phyloP scores from a whole-genome alignment of 1,140 invertebrate genomes.

The Anastrepha ludens region DNA sequence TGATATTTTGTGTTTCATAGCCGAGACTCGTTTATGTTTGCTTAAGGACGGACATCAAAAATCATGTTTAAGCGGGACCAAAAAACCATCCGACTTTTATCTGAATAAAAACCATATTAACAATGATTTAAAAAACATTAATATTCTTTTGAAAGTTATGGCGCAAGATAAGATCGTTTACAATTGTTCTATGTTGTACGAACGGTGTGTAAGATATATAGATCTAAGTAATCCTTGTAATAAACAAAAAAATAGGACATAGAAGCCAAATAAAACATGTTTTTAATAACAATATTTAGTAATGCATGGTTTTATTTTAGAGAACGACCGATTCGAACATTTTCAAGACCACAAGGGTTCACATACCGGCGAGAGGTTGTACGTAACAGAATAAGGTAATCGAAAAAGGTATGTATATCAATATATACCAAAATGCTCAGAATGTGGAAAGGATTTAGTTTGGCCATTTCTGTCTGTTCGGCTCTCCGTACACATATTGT shows the following conservation, averaged over 20 bases:
- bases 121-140: slow-evolving; percentile 64
- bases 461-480: too few species aligned
- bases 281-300: too few species aligned
- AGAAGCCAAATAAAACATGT: too few species aligned
- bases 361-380: too few species aligned
- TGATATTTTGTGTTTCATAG: slow-evolving; percentile 81
- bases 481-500: background rate
- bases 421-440: too few species aligned
- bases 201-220: slow-evolving; percentile 51
- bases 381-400: too few species aligned
- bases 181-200: slow-evolving; percentile 58
- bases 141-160: slow-evolving; percentile 59
- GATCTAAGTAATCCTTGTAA: background rate
- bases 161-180: slow-evolving; percentile 62
- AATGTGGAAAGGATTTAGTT: too few species aligned
- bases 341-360: too few species aligned
- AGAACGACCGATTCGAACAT: too few species aligned
- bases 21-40: slow-evolving; percentile 75
- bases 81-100: slow-evolving; percentile 64
- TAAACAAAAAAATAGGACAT: too few species aligned
- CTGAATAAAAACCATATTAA: slow-evolving; percentile 65
- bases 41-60: background rate
- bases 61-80: background rate
- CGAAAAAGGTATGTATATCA: too few species aligned
- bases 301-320: too few species aligned